Evolutionary conservation across 2,888 invertebrate species (phyloP).

Genomic region (Drosophila aldrichi): DNA sequence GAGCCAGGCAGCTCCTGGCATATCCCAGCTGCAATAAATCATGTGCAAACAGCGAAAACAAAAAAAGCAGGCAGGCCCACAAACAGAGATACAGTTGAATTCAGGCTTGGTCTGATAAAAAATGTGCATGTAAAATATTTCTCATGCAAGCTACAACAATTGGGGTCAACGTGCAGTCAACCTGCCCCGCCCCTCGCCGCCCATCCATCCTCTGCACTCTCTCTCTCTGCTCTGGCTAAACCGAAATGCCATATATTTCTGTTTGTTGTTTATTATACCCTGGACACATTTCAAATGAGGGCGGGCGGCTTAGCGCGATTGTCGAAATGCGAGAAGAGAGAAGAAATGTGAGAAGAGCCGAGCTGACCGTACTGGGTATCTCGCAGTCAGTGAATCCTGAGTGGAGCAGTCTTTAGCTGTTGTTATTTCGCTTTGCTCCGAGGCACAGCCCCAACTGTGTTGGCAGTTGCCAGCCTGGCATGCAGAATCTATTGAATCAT

Average conservation of each 20-base stretch:
- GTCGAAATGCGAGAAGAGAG: not conserved
- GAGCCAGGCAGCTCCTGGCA: constrained; percentile 10
- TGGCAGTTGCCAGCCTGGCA: constrained; percentile 29
- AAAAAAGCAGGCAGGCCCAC: constrained; percentile 32
- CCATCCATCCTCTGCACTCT: not conserved
- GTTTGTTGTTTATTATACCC: constrained; percentile 33
- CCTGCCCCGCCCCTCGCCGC: constrained; percentile 1
- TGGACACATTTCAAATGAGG: not conserved
- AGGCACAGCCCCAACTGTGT: constrained; percentile 15
- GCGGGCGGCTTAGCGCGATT: not conserved
- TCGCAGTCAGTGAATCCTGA: not conserved
- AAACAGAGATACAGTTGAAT: constrained; percentile 63
- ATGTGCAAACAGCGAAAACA: constrained; percentile 51
- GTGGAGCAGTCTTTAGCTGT: not conserved
- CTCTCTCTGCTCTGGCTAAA: not conserved
- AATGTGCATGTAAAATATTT: constrained; percentile 74
- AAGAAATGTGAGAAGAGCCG: no score
- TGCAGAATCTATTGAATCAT: constrained; percentile 41
- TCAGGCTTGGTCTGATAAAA: constrained; percentile 72
- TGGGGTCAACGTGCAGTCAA: constrained; percentile 65
- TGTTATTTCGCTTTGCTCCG: constrained; percentile 36
- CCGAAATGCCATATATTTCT: constrained; percentile 27
- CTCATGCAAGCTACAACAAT: constrained; percentile 54
- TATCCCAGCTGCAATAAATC: constrained; percentile 57
- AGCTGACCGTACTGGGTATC: not conserved